phyloP scores from a whole-genome alignment of 2,113 vertebrate species.

The Ptychochromis oligacanthus region DNA sequence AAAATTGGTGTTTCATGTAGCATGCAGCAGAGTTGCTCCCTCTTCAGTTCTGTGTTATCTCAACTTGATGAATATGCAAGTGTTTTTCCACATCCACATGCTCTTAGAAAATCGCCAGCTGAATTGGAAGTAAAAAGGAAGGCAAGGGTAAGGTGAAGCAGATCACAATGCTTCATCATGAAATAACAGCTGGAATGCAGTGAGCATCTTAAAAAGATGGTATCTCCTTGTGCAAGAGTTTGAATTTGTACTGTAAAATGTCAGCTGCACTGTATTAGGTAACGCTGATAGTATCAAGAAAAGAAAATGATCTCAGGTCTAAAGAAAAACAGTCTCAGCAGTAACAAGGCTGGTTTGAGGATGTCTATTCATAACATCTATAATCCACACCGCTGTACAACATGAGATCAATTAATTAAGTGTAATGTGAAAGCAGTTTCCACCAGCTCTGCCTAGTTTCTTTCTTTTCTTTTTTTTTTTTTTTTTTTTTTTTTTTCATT shows the following conservation, averaged over 20 bases:
- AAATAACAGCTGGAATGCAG: background rate
- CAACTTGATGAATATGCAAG: background rate
- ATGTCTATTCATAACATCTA: background rate
- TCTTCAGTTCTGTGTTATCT: background rate
- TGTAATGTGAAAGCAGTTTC: background rate
- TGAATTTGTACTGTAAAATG: background rate
- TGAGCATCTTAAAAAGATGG: background rate
- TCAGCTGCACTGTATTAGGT: background rate
- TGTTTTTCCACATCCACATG: background rate
- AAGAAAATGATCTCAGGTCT: background rate
- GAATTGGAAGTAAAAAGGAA: background rate
- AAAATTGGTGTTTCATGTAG: no score
- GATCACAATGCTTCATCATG: background rate
- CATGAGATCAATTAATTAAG: background rate
- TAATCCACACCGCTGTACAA: background rate
- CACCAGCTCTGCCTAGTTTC: background rate
- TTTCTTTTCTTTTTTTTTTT: background rate
- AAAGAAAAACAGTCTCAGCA: background rate
- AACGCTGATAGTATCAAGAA: background rate
- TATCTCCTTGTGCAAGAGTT: background rate
- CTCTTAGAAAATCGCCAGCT: fast-evolving
- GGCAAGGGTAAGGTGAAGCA: background rate
- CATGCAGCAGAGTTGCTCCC: background rate
- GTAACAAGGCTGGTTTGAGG: background rate
- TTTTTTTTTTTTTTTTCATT: background rate